phyloP scores from a whole-genome alignment of 2,113 vertebrate genomes.

The Mastomys coucha region DNA sequence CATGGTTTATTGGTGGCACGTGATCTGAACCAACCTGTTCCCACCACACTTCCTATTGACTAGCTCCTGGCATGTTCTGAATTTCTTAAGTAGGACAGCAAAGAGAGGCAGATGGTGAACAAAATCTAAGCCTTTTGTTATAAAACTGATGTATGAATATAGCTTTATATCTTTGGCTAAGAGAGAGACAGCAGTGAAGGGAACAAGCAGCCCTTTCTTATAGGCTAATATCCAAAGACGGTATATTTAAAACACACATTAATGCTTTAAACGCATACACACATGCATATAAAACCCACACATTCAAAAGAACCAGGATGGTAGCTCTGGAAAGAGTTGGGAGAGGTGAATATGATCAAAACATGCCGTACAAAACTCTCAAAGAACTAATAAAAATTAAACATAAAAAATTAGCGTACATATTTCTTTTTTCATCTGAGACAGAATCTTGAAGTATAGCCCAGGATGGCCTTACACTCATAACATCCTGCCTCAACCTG shows the following conservation, averaged over 20 bases:
- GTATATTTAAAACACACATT: neutral
- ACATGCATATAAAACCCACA: neutral
- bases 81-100: slow-evolving; percentile 49
- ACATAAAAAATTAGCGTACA: neutral
- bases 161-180: slow-evolving; percentile 52
- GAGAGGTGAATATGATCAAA: neutral
- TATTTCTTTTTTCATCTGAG: neutral
- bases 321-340: neutral
- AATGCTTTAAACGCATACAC: neutral
- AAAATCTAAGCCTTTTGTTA: slow-evolving; percentile 19
- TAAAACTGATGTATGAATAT: slow-evolving; percentile 11
- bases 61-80: neutral
- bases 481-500: neutral
- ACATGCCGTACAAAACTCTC: neutral
- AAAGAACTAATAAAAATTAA: neutral
- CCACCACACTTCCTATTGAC: neutral
- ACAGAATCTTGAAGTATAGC: neutral
- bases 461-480: neutral
- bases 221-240: slow-evolving; percentile 5
- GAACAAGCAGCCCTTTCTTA: slow-evolving; percentile 11
- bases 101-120: neutral
- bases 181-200: neutral
- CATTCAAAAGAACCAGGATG: neutral
- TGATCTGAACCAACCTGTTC: neutral
- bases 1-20: neutral